Conservation (phyloP, 64 coral and sea anemone genomes). For the Dendrophyllia cribrosa region DNA sequence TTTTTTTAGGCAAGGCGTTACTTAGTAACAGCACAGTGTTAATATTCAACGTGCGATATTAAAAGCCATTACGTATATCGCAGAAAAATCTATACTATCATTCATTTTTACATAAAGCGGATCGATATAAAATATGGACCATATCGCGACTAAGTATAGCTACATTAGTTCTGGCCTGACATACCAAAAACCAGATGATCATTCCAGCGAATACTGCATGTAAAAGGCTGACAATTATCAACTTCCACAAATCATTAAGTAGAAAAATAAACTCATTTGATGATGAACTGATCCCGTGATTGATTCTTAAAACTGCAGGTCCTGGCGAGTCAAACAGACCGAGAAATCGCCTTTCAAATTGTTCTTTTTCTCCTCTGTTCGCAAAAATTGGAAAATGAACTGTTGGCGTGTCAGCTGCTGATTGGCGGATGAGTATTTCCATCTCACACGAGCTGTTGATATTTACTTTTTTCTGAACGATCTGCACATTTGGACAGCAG, state of each 20-base stretch:
- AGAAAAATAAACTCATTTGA: background rate
- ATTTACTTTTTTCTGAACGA: background rate
- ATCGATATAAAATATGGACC: too few relatives aligned
- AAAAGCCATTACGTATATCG: too few relatives aligned
- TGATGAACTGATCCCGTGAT: background rate
- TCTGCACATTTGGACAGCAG: background rate
- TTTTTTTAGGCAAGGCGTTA: too few relatives aligned
- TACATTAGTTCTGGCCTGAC: background rate
- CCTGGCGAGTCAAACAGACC: constrained; percentile 32
- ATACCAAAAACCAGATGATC: constrained; percentile 45
- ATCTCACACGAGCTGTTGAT: constrained; percentile 33
- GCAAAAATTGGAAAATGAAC: constrained; percentile 49
- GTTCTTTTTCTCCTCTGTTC: background rate
- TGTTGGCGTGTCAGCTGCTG: background rate
- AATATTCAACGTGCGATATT: too few relatives aligned
- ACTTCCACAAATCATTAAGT: background rate
- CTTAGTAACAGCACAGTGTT: too few relatives aligned
- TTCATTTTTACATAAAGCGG: too few relatives aligned
- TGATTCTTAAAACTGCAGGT: background rate
- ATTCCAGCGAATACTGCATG: constrained; percentile 33
- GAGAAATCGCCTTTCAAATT: constrained; percentile 33
- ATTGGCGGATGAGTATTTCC: constrained; percentile 31
- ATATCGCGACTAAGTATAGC: too few relatives aligned
- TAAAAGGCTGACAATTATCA: constrained; percentile 12
- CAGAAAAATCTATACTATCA: too few relatives aligned